Conservation (phyloP, 2,797 vertebrate genomes). For the Ctenosaura bakeri region DNA sequence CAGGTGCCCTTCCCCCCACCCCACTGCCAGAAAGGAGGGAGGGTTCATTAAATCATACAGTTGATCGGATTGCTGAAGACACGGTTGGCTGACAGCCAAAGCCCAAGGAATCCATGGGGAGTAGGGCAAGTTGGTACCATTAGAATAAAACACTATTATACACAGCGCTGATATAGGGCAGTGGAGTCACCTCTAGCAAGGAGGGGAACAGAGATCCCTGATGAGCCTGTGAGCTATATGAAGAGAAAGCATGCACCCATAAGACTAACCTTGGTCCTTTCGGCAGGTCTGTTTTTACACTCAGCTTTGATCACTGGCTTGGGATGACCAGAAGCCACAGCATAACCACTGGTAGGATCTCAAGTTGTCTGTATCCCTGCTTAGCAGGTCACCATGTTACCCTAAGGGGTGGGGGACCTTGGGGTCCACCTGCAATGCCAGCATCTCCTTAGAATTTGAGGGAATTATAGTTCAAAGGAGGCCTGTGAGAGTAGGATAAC, state of each 20-base stretch:
- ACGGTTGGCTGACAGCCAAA: constrained; percentile 68
- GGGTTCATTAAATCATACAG: constrained; percentile 76
- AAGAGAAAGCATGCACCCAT: constrained; percentile 51
- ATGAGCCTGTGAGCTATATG: constrained; percentile 41
- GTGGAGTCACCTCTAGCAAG: constrained; percentile 56
- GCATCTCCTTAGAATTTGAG: too few species aligned
- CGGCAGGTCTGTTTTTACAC: background rate
- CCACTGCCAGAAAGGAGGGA: constrained; percentile 59
- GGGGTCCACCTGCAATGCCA: too few species aligned
- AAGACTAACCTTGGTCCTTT: constrained; percentile 37
- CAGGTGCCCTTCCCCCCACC: constrained; percentile 55
- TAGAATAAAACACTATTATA: constrained; percentile 38
- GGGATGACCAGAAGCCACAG: background rate
- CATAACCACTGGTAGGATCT: background rate
- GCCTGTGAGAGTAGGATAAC: too few species aligned
- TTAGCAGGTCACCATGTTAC: background rate
- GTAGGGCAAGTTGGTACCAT: constrained; percentile 5
- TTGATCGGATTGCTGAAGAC: constrained; percentile 73
- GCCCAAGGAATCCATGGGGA: constrained; percentile 62
- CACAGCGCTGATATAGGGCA: constrained; percentile 24
- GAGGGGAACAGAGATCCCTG: constrained; percentile 36
- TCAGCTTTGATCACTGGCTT: background rate
- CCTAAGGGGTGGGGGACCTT: too few species aligned
- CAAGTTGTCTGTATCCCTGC: background rate
- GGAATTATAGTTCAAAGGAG: too few species aligned